Percentiles rank a stretch among this genome's conserved stretches.
These are phyloP conservation scores for Rhopalosiphum maidis DNA, from an alignment of 1,140 invertebrate genomes.

Conservation along the genomic window DNA sequence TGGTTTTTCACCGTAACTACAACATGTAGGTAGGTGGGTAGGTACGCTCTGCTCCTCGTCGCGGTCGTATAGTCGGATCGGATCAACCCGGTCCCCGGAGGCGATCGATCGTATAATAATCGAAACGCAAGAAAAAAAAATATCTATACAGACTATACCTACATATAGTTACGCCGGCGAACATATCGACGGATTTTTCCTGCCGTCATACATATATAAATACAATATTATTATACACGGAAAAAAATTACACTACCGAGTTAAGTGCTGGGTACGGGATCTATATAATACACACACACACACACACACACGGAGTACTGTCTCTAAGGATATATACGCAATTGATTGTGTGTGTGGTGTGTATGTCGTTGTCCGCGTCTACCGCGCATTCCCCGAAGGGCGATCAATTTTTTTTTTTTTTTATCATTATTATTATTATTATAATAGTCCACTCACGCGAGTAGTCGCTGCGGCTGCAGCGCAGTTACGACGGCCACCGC, in stretches of 20 bases:
- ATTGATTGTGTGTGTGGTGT: background rate
- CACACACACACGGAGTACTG: no score
- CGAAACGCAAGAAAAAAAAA: background rate
- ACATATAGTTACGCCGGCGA: background rate
- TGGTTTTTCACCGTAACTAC: background rate
- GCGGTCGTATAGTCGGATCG: background rate
- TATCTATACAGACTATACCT: background rate
- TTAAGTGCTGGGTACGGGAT: conserved; percentile 50
- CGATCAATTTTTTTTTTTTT: conserved; percentile 46
- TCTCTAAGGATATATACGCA: background rate
- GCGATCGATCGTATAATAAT: conserved; percentile 43
- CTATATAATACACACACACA: background rate
- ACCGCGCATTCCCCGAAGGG: conserved; percentile 42
- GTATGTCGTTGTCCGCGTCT: background rate
- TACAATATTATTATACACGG: background rate
- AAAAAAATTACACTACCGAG: conserved; percentile 53
- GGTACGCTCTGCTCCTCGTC: background rate
- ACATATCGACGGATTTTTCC: conserved; percentile 37
- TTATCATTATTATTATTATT: conserved; percentile 48
- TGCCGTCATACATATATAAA: background rate
- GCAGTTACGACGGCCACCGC: background rate
- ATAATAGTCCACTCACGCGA: conserved; percentile 41
- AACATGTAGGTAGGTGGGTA: background rate
- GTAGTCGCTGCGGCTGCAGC: background rate
- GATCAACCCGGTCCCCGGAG: conserved; percentile 12